A percentile compares a stretch with the other conserved stretches of the same genome.
These are phyloP conservation scores for Heterodera schachtii DNA, from an alignment of 1,140 invertebrate species.

Conservation along the genomic window DNA sequence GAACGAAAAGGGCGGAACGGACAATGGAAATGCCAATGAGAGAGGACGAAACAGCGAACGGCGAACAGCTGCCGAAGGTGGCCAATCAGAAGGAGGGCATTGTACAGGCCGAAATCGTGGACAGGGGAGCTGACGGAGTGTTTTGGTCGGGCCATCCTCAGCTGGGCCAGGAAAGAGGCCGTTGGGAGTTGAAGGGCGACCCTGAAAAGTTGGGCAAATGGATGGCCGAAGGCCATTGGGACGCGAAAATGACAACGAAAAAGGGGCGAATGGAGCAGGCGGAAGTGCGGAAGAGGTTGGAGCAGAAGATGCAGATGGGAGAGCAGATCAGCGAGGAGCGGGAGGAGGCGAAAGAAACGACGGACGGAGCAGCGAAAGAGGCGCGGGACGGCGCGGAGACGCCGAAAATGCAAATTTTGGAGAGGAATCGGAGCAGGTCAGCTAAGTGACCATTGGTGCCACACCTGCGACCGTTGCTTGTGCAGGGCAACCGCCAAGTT, in stretches of 20 bases:
- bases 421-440: slow-evolving; percentile 20
- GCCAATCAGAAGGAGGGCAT: not conserved
- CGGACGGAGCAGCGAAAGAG: not conserved
- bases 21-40: not conserved
- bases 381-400: not conserved
- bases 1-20: slow-evolving; percentile 13
- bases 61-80: not conserved
- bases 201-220: not conserved
- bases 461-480: not conserved
- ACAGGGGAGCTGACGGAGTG: not conserved
- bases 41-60: not conserved
- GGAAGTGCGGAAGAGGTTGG: not conserved
- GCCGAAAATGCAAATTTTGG: slow-evolving; percentile 5
- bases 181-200: not conserved
- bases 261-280: not conserved
- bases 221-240: slow-evolving; percentile 2
- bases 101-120: not conserved
- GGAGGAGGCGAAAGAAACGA: not conserved
- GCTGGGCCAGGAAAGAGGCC: slow-evolving; percentile 7
- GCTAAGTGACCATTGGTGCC: not conserved
- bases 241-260: not conserved
- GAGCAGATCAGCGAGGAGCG: not conserved
- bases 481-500: slow-evolving; percentile 29
- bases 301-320: slow-evolving; percentile 9
- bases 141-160: not conserved